Base-by-base conservation (phyloP, 2,797 vertebrate genomes). In the Fistularia tabacaria region DNA sequence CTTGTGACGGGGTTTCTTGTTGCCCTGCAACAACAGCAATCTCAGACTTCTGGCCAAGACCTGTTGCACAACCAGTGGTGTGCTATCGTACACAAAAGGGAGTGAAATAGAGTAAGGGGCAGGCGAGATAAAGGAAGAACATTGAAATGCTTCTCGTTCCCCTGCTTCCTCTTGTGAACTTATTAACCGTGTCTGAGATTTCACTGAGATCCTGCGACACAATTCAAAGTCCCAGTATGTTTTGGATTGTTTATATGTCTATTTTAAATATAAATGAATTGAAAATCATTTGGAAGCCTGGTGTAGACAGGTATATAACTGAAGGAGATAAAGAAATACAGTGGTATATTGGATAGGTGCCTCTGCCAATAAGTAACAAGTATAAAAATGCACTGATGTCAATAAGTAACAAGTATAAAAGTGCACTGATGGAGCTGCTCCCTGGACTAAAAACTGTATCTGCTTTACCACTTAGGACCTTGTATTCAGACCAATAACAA, bases 61-160 rank as follows among this genome's bases (percentile, higher is more conserved):
- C 61, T 68, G 79, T 88, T 90, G 77, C 66, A 53, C 81, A 91
- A 90, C 69, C 8, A 7, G 67, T 83, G 76, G 77, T 79, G 72
- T 79, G 78, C 88, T 57, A 55, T 69, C 64, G 57, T 58, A 50
- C 47, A 79, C 73, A 76, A 74, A 77, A 73, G 62, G 41, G 57
- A 66, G 69, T 37, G 66, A 75, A 74, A 80, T 13, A 37, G 62
- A 76, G 49, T 49, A 69, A 74, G 67, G 48, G 64, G 57, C n/a
- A 8, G 38, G 13, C 7, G 7, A 36, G 7, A 9, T n/a, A 45
- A 11, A 45, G 43, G 11, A 45, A 13, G 9, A 45, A 12, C 43
- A 45, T 45, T 45, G 43, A 45, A 11, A 45, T 12, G 10, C 43
- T 45, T 12, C 25, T 25, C 25, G 25, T 25, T 25, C 25, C 25